Base-by-base conservation (phyloP, 2,888 invertebrate genomes). In the Zhuqinia jingwanae region DNA sequence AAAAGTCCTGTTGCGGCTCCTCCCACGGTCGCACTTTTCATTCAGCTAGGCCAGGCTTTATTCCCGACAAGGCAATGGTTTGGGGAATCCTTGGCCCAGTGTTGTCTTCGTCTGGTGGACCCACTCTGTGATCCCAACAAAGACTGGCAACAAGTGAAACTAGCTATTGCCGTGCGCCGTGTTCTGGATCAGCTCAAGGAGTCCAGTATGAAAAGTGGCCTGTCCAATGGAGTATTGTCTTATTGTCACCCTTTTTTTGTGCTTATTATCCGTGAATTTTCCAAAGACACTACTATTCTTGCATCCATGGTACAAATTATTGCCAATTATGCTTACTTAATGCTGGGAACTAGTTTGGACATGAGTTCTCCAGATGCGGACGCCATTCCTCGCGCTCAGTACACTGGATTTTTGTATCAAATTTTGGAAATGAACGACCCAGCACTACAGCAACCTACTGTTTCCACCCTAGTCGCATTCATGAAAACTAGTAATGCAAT, bases 121-220 rank as follows among this genome's bases (percentile, higher is more conserved):
- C 97, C 98, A 0, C 95, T 95, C 73, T 98, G 97, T 92, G 95
- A 95, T 92, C 92, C 97, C 53, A 95, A 96, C 89, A 93, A 94
- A 1, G 94, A 95, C 73, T 98, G 98, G 97, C 95, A 95, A 90
- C 94, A 95, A 78, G 95, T 96, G 91, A 93, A 94, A 53, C 92
- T 96, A 5, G 93, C 93, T 58, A 92, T 93, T 42, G 95, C 95
- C 0, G 94, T 95, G 1, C 92, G 93, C n/a, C 94, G 96, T 88
- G 94, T 95, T 22, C 93, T 97, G 56, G 93, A 93, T 90, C 92
- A 93, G 88, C 58, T 88, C 13, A 60, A 90, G 89, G 90, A 83
- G 53, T 90, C 63, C 78, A 86, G 88, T 22, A 88, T 88, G 13
- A 79, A 87, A 30, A 85, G 85, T 10, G 85, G 78, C n/a, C 53